Evolutionary conservation across 2,888 invertebrate genomes (phyloP), one percentile per base, ranked within the genome.

Genomic region (Lithophane semibrunnea): DNA sequence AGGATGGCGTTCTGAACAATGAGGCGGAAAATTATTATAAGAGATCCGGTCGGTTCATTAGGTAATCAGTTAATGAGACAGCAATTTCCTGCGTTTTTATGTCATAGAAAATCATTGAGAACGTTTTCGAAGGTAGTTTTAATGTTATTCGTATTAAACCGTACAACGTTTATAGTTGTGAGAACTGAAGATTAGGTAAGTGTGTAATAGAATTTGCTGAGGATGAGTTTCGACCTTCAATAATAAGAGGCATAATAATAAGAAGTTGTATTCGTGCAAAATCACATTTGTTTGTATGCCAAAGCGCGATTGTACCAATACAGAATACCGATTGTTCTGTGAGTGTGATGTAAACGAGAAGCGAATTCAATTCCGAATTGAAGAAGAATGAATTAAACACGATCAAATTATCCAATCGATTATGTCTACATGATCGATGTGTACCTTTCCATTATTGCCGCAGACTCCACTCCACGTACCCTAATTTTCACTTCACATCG

Each of bases 11-110:
- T 73, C 61, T 75, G 82, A 89, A 92, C 89, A 91, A 91, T 91
- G 85, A 84, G 79, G 83, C 90, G 89, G 91, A 91, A 92, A 90
- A 90, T 90, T 86, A 87, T 91, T 90, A 90, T 85, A 84, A 83
- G 87, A 90, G 86, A 90, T 92, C 92, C 92, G 91, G 90, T 84
- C 87, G 87, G 80, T 84, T 73, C 72, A 87, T 87, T 85, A 85
- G 80, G 83, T 86, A 88, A 88, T 74, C 64, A 70, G 64, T 60
- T 84, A 79, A 83, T 86, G 71, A 67, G 75, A 85, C 68, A 75
- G 54, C 49, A 63, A 79, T 81, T 82, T 84, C 73, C 73, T 80
- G 82, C 42, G 74, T 68, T 77, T 80, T 67, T 76, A 74, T 74
- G 75, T 63, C 72, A 75, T 77, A 84, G 60, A 73, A 77, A 60